phyloP scores from a whole-genome alignment of 92 coral and sea anemone species.

The Heteractis magnifica region DNA sequence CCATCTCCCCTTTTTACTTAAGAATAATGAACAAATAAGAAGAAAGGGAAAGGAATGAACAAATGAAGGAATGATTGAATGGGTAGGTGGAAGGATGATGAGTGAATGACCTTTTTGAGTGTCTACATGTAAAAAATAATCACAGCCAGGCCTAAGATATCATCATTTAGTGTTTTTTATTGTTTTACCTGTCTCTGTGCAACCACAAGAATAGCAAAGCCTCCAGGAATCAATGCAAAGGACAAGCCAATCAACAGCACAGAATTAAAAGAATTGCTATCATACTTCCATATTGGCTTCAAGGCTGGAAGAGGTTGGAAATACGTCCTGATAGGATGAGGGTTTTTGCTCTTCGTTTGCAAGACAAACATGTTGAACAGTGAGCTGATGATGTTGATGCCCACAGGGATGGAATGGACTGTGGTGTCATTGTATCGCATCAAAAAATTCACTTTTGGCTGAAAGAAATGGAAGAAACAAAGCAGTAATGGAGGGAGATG shows the following conservation, averaged over 20 bases:
- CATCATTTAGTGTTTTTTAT: too few species aligned
- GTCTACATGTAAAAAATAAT: too few species aligned
- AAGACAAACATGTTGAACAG: slow-evolving; percentile 76
- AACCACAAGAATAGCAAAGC: slow-evolving; percentile 75
- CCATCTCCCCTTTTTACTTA: too few species aligned
- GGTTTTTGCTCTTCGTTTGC: slow-evolving; percentile 41
- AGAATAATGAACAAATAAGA: too few species aligned
- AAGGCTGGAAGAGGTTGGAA: slow-evolving; percentile 68
- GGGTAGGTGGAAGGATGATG: too few species aligned
- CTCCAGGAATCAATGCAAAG: slow-evolving; percentile 74
- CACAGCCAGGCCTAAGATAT: too few species aligned
- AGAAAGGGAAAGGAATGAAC: too few species aligned
- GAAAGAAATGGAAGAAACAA: neutral
- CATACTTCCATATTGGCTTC: slow-evolving; percentile 62
- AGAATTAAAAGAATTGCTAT: slow-evolving; percentile 59
- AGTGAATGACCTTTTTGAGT: too few species aligned
- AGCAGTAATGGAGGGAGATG: neutral
- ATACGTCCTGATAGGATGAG: slow-evolving; percentile 63
- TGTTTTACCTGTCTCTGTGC: slow-evolving; percentile 68
- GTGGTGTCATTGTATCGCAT: slow-evolving; percentile 80
- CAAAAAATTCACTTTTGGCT: slow-evolving; percentile 34
- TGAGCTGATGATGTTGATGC: slow-evolving; percentile 72
- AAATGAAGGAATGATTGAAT: too few species aligned
- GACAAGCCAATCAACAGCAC: slow-evolving; percentile 70
- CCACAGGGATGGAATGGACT: slow-evolving; percentile 80